Conservation (phyloP, 2,113 vertebrate species). For the Pelodiscus sinensis region DNA sequence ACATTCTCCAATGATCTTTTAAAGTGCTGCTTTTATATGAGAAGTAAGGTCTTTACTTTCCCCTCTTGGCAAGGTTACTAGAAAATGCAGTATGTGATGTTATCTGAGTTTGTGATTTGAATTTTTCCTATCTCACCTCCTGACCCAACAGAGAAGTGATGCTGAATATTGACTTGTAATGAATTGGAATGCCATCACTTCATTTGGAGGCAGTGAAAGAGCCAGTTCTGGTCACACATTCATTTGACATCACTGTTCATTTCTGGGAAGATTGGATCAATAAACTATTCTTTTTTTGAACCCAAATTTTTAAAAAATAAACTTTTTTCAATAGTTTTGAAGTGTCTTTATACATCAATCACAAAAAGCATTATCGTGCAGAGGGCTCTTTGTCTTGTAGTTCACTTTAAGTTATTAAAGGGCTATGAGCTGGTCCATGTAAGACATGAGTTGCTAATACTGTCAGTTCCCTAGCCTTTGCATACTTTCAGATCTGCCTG, state of each 20-base stretch:
- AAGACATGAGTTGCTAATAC: neutral
- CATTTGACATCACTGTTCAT: neutral
- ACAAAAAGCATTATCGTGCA: neutral
- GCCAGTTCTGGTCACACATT: neutral
- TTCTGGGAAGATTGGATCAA: neutral
- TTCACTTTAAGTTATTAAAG: neutral
- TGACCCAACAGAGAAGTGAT: neutral
- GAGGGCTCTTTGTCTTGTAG: neutral
- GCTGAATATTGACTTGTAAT: neutral
- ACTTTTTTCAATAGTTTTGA: neutral
- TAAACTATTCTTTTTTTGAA: neutral
- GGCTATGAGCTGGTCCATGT: neutral
- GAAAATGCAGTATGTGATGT: neutral
- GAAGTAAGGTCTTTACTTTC: neutral
- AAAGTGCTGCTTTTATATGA: neutral
- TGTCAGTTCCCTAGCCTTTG: neutral
- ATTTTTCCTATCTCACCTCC: neutral
- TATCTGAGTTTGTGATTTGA: neutral
- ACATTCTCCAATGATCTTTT: neutral
- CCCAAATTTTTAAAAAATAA: no score
- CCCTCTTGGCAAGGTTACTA: neutral
- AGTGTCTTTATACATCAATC: neutral
- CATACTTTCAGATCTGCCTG: neutral
- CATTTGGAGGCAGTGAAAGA: neutral
- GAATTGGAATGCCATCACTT: neutral